Evolutionary conservation across 2,797 vertebrate species (phyloP).

Genomic region (Sciurus vulgaris): DNA sequence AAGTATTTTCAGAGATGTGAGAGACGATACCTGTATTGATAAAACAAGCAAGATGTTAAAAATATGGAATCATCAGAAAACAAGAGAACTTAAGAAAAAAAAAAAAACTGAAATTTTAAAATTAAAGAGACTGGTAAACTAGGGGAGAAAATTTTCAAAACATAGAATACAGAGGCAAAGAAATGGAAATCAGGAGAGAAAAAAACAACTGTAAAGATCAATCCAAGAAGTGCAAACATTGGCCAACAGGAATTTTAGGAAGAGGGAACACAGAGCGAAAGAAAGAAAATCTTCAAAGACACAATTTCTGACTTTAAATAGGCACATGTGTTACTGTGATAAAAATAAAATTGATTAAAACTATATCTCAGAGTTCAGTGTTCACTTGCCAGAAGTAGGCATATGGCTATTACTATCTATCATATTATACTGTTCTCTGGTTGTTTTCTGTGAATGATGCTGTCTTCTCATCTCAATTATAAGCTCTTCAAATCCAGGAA

Average conservation of each 20-base stretch:
- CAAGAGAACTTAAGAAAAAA: constrained; percentile 16
- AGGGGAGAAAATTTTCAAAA: neutral
- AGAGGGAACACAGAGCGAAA: neutral
- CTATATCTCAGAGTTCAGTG: neutral
- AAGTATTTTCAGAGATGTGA: constrained; percentile 40
- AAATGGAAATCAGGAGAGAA: constrained; percentile 29
- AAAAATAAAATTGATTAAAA: constrained; percentile 28
- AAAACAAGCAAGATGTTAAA: neutral
- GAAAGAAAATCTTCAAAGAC: constrained; percentile 39
- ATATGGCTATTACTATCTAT: neutral
- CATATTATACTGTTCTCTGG: neutral
- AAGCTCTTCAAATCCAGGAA: constrained; percentile 54
- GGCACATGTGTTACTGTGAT: neutral
- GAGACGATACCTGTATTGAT: neutral
- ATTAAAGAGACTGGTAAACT: constrained; percentile 31
- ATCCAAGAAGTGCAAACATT: neutral
- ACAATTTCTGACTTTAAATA: constrained; percentile 16
- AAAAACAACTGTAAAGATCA: constrained; percentile 26
- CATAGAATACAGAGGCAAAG: constrained; percentile 22
- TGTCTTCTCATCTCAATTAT: constrained; percentile 28
- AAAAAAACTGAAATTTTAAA: constrained; percentile 36
- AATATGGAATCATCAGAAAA: neutral
- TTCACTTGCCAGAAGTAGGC: neutral
- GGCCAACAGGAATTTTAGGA: constrained; percentile 1
- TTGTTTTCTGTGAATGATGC: constrained; percentile 14